A percentile compares a stretch with the other conserved stretches of the same genome.
phyloP scores from a whole-genome alignment of 2,113 vertebrate genomes.

The Delphinus delphis region DNA sequence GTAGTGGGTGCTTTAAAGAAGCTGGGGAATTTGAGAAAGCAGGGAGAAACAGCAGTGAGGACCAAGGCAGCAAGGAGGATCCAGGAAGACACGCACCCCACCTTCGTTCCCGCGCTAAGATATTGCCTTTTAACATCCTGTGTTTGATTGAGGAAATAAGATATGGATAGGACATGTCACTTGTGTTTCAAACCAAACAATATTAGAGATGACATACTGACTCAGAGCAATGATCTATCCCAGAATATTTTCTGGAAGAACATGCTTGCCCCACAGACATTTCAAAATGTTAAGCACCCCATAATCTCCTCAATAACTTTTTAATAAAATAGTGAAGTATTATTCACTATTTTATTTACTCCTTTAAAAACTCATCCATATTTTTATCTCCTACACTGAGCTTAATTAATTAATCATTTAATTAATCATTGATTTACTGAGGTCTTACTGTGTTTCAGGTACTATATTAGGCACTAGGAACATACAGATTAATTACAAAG shows the following conservation, averaged over 20 bases:
- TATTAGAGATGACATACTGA: background rate
- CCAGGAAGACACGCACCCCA: background rate
- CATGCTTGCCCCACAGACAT: background rate
- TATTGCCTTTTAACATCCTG: background rate
- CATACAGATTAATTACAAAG: slow-evolving; percentile 3
- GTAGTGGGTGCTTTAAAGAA: background rate
- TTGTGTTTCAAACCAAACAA: background rate
- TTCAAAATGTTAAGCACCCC: background rate
- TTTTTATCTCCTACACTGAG: background rate
- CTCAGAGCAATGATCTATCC: background rate
- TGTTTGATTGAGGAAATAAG: background rate
- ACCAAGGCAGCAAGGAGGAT: background rate
- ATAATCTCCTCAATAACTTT: background rate
- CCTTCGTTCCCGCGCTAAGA: background rate
- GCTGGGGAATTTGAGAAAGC: background rate
- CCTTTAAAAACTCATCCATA: background rate
- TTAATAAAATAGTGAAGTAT: background rate
- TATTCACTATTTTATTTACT: background rate
- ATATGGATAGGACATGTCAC: background rate
- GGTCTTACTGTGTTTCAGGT: background rate
- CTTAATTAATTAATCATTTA: background rate
- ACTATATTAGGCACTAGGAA: background rate
- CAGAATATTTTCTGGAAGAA: background rate
- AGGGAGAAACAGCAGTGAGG: background rate
- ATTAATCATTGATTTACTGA: background rate